Base-by-base conservation (phyloP, 2,797 vertebrate genomes). In the Adrianichthys oophorus region DNA sequence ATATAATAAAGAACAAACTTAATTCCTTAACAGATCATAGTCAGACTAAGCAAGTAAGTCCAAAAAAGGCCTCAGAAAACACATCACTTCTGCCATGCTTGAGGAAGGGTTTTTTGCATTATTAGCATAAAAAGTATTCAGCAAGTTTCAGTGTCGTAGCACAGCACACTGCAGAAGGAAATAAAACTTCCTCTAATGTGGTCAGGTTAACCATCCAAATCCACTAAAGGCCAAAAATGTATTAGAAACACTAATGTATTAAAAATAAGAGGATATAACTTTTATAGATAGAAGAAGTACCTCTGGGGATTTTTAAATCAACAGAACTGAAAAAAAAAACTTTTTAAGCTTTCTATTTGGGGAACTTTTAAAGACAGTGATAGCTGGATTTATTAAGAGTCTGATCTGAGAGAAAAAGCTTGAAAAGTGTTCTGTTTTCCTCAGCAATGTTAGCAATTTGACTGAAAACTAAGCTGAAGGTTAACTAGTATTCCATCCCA, bases 381-480 rank as follows among this genome's bases (percentile, higher is more conserved):
- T 59, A 7, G 45, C 48, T 3, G 19, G 48, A 42, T 48, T 42
- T 65, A 8, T 42, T 37, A 12, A 26, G 29, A 32, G 29, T 43
- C 43, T 21, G 46, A 55, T 52, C 7, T 10, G 56, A 68, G 59
- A 67, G 52, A 68, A 52, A 70, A 47, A 29, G 62, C 47, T 15
- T 32, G 2, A 8, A 32, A 32, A 10, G 10, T 3, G 74, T 79
- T 74, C 76, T 74, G 59, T 73, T 76, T 77, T 82, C 60, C 78
- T 66, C 65, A 29, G 19, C 61, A 66, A 65, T 65, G 65, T 72
- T 62, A 74, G 55, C 76, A 83, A 85, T 82, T 83, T 71, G 74
- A 73, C 61, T 70, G 41, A 50, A 68, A 62, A 70, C 63, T 61
- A 74, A 78, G 62, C 78, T 68, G 51, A 58, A 76, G 57, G 65